These are phyloP conservation scores for Lycaena phlaeas DNA, from an alignment of 2,888 invertebrate species.

Conservation along the genomic window DNA sequence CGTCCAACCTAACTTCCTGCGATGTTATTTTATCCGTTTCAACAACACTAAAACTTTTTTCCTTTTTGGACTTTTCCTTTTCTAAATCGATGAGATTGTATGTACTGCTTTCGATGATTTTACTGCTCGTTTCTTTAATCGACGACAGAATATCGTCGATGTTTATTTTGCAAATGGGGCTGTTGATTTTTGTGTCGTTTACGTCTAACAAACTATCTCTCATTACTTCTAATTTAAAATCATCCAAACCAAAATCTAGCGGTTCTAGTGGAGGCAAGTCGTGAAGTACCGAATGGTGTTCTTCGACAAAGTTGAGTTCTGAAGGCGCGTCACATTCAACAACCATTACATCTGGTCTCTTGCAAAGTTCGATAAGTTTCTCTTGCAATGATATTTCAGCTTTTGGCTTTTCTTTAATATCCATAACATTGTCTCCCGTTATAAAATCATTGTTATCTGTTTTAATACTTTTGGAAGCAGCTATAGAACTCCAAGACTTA, in stretches of 20 bases:
- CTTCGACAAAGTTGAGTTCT: slow-evolving; percentile 58
- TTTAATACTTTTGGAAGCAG: slow-evolving; percentile 46
- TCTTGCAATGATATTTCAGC: slow-evolving; percentile 50
- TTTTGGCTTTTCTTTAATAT: slow-evolving; percentile 13
- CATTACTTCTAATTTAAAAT: slow-evolving; percentile 61
- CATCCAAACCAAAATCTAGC: slow-evolving; percentile 55
- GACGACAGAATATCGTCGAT: slow-evolving; percentile 60
- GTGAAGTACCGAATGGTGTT: slow-evolving; percentile 49
- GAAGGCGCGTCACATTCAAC: slow-evolving; percentile 61
- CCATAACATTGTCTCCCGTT: slow-evolving; percentile 18
- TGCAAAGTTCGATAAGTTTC: slow-evolving; percentile 55
- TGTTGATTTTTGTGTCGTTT: slow-evolving; percentile 41
- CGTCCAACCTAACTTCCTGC: slow-evolving; percentile 52
- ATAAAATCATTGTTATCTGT: slow-evolving; percentile 22
- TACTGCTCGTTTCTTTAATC: slow-evolving; percentile 48
- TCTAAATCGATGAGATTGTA: slow-evolving; percentile 60
- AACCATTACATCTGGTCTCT: slow-evolving; percentile 61
- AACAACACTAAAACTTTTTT: slow-evolving; percentile 54
- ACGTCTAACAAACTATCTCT: slow-evolving; percentile 54
- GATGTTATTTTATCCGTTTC: slow-evolving; percentile 55
- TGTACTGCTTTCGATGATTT: slow-evolving; percentile 45
- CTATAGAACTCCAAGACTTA: slow-evolving; percentile 72
- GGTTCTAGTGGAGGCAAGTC: slow-evolving; percentile 54
- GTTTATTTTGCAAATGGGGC: slow-evolving; percentile 62
- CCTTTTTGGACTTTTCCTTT: slow-evolving; percentile 47